Conservation (phyloP, 2,888 invertebrate genomes). For the Lasioglossum villosulum region DNA sequence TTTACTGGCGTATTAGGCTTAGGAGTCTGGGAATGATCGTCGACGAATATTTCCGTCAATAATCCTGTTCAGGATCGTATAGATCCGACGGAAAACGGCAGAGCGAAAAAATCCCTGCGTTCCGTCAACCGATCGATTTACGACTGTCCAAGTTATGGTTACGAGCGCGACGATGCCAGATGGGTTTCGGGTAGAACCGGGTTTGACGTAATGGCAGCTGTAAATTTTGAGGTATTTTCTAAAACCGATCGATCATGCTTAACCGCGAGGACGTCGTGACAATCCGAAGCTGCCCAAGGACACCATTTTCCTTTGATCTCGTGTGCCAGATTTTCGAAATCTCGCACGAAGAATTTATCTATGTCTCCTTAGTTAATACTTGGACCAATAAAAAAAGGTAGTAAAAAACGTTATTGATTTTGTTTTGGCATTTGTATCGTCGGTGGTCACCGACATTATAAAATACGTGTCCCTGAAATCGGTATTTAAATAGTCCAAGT, state of each 20-base stretch:
- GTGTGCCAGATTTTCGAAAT: neutral
- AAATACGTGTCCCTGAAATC: neutral
- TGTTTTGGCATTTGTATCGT: neutral
- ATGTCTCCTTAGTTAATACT: neutral
- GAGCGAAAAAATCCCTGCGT: neutral
- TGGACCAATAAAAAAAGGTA: neutral
- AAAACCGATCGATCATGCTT: constrained; percentile 24
- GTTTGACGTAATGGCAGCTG: constrained; percentile 22
- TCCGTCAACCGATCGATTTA: constrained; percentile 38
- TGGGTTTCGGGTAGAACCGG: neutral
- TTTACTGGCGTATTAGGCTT: constrained; percentile 3
- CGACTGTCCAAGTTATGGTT: constrained; percentile 22
- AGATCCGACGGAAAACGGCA: constrained; percentile 3
- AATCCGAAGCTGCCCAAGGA: neutral
- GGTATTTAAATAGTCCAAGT: neutral
- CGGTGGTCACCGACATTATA: neutral
- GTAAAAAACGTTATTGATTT: neutral
- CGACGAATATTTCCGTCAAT: neutral
- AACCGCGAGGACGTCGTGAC: neutral
- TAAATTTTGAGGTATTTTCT: constrained; percentile 22
- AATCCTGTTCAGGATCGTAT: neutral
- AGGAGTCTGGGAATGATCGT: neutral
- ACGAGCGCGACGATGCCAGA: constrained; percentile 19
- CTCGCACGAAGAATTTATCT: neutral
- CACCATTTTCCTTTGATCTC: constrained; percentile 1